These are phyloP conservation scores for Aplidium turbinatum DNA, from an alignment of 23 tunicate genomes.

Conservation along the genomic window DNA sequence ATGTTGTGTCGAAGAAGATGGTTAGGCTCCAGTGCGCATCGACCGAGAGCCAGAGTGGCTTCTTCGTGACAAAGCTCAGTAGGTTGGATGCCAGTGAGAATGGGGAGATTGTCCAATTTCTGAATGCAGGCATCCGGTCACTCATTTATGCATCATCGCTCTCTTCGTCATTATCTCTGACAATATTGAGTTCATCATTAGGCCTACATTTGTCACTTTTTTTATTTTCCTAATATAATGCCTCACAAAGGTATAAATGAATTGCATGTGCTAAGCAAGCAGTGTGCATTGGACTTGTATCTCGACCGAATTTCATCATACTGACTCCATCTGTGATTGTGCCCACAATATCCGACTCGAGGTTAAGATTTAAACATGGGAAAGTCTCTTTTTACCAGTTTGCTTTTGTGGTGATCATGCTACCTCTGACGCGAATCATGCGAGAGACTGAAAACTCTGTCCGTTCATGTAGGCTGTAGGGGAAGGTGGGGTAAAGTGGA, in stretches of 20 bases:
- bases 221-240: background rate
- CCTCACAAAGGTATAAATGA: slow-evolving; percentile 5
- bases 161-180: slow-evolving; percentile 10
- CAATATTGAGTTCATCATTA: background rate
- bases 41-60: no score
- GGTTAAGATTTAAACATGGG: background rate
- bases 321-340: slow-evolving; percentile 15
- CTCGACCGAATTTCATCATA: slow-evolving; percentile 16
- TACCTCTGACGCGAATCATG: slow-evolving; percentile 1
- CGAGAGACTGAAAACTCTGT: slow-evolving; percentile 14
- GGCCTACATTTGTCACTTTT: background rate
- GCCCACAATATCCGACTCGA: slow-evolving; percentile 13
- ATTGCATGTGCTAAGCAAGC: slow-evolving; percentile 13
- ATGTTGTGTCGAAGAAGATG: no score
- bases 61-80: no score
- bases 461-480: no score
- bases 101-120: no score
- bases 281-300: slow-evolving; percentile 5
- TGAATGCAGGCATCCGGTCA: no score
- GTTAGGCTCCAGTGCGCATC: no score
- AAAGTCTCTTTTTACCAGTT: background rate
- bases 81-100: no score
- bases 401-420: slow-evolving; percentile 4
- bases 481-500: no score
- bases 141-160: background rate